A percentile compares a stretch with the other conserved stretches of the same genome.
These are phyloP conservation scores for Spheniscus humboldti DNA, from an alignment of 2,797 vertebrate genomes.

Conservation along the genomic window DNA sequence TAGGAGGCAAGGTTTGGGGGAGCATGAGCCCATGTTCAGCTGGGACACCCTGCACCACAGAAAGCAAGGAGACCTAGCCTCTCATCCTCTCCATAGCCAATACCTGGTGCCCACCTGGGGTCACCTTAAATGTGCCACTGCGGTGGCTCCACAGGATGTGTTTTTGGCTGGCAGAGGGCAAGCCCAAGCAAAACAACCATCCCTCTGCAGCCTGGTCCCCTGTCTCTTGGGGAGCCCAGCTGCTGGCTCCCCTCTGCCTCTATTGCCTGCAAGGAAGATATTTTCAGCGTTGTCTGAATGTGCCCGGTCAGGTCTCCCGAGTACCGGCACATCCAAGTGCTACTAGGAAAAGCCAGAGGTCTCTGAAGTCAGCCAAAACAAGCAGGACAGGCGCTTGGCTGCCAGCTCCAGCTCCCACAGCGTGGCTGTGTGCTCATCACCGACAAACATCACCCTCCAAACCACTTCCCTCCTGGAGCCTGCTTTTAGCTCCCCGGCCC, in stretches of 20 bases:
- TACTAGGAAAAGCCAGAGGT: constrained; percentile 70
- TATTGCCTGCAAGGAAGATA: constrained; percentile 49
- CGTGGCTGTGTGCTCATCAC: constrained; percentile 4
- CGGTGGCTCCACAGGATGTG: neutral
- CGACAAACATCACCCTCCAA: constrained; percentile 18
- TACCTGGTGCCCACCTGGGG: neutral
- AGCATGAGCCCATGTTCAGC: rapidly evolving
- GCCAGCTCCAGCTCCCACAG: constrained; percentile 62
- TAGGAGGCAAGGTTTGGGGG: neutral
- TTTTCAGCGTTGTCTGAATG: constrained; percentile 51
- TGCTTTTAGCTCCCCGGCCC: neutral
- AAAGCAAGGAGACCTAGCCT: neutral
- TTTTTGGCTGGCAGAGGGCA: neutral
- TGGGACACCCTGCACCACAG: neutral
- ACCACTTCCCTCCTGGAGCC: constrained; percentile 52
- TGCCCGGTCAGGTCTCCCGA: constrained; percentile 65
- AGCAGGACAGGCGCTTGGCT: constrained; percentile 48
- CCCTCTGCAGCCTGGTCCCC: neutral
- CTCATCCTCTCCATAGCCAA: neutral
- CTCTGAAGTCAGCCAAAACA: constrained; percentile 68
- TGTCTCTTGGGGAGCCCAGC: neutral
- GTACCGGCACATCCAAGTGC: constrained; percentile 60
- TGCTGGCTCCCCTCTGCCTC: constrained; percentile 59
- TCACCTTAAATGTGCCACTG: neutral
- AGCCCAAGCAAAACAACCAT: neutral